Percentiles rank a stretch among this genome's conserved stretches.
Conservation (phyloP, 2,797 vertebrate species). For the Phyllotis vaccarum region DNA sequence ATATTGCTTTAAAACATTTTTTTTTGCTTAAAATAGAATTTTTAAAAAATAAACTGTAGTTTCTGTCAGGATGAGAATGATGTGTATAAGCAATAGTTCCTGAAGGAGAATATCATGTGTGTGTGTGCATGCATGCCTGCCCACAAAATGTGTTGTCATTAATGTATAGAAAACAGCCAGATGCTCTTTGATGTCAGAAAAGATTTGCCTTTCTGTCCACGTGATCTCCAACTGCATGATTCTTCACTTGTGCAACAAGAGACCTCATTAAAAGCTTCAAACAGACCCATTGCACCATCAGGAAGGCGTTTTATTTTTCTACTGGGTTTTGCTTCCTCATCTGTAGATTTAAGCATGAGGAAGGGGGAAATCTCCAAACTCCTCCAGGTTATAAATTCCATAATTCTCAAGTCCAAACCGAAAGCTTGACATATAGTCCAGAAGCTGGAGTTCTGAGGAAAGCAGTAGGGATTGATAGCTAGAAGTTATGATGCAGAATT, state of each 20-base stretch:
- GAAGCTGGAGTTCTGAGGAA: not conserved
- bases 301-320: not conserved
- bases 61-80: slow-evolving; percentile 45
- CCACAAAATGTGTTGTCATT: not conserved
- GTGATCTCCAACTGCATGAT: not conserved
- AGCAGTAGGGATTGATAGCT: not conserved
- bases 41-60: not conserved
- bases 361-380: not conserved
- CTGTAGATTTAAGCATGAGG: not conserved
- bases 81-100: not conserved
- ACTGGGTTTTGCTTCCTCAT: not conserved
- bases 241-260: not conserved
- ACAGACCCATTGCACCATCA: not conserved
- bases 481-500: not conserved
- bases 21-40: not conserved
- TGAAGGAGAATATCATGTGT: not conserved
- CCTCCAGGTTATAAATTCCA: not conserved
- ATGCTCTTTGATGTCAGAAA: not conserved
- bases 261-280: not conserved
- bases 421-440: not conserved
- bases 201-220: not conserved
- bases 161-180: not conserved
- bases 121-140: not conserved
- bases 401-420: not conserved
- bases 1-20: not conserved